These are phyloP conservation scores for Phymanthus crucifer DNA, from an alignment of 92 coral and sea anemone genomes.

Conservation along the genomic window DNA sequence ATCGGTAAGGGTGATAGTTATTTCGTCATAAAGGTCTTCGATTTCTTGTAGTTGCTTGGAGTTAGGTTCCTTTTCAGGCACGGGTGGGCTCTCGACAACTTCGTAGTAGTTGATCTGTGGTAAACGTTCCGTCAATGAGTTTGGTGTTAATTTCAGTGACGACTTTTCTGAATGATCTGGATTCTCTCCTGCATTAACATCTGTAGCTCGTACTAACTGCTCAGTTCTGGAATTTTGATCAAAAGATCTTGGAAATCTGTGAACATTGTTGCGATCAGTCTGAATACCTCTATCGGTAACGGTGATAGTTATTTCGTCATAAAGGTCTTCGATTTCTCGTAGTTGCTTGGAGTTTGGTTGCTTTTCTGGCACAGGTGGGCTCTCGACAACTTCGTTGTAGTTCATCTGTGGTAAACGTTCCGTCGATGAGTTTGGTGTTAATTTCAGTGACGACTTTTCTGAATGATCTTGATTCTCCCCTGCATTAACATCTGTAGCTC, in stretches of 20 bases:
- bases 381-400: neutral
- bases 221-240: neutral
- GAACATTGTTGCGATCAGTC: neutral
- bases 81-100: neutral
- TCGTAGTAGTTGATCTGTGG: neutral
- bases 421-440: neutral
- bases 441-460: neutral
- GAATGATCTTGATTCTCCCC: neutral
- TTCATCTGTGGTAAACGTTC: neutral
- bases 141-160: neutral
- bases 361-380: neutral
- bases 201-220: neutral
- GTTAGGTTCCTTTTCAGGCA: neutral
- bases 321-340: neutral
- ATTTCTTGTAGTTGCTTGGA: neutral
- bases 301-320: neutral
- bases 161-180: neutral
- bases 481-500: neutral
- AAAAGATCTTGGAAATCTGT: neutral
- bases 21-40: neutral
- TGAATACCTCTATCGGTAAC: neutral
- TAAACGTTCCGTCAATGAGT: neutral
- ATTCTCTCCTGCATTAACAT: neutral
- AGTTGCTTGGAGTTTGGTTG: neutral
- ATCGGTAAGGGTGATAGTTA: neutral